Evolutionary conservation across 2,113 vertebrate genomes (phyloP), one percentile per base, ranked within the genome.

Genomic region (Stigmatopora argus): DNA sequence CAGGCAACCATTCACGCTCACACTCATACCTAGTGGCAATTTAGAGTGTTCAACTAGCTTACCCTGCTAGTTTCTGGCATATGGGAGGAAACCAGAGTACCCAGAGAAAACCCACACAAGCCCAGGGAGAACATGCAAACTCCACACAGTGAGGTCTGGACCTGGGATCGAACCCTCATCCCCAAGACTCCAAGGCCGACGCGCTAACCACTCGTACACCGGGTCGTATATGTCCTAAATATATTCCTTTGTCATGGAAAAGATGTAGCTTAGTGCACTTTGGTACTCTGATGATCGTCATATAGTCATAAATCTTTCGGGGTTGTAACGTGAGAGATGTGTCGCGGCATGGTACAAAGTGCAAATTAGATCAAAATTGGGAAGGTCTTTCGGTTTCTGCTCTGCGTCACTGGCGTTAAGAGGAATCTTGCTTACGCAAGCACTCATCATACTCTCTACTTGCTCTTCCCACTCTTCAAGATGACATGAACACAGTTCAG

Each of bases 341-440:
- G 66, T 64, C 65, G 71, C 67, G 61, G 71, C 64, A 64, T 76
- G 56, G 60, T 56, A 57, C 49, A 12, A 62, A 64, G 62, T 59
- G 0, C 70, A 66, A 61, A 48, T 62, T 74, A 44, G 53, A 70
- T 65, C 52, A 23, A 4, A 26, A 55, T 14, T 55, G 51, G 31
- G 72, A 46, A 58, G 48, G 48, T 47, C 55, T 76, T 75, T 63
- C 68, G 61, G 70, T 71, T 64, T 66, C 77, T 69, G 56, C 44
- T 21, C 45, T 11, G 69, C 10, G 58, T 74, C 69, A 55, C 7
- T 66, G 12, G 62, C 53, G 74, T 74, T 69, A 45, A 70, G 21
- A 68, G 64, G 17, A 15, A 34, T 44, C 48, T 53, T 5, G 5
- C 70, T 47, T 58, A 38, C 62, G 61, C 18, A 21, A 62, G 48